phyloP scores from a whole-genome alignment of 2,797 vertebrate genomes.

The Sphenopsis melanotis region DNA sequence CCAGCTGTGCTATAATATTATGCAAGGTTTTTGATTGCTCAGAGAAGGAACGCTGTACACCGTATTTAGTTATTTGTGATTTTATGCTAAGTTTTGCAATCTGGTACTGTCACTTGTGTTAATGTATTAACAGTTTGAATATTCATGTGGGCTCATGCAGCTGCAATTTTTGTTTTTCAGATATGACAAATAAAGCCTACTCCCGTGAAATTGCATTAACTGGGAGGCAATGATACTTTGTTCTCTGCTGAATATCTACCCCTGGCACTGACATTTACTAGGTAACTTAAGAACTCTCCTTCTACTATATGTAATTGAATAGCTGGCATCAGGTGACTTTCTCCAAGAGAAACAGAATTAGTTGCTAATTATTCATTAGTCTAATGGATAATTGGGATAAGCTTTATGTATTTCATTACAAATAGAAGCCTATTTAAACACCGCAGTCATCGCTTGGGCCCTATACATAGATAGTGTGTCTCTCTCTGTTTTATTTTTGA shows the following conservation, averaged over 20 bases:
- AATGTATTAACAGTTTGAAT: conserved; percentile 32
- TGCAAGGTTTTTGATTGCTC: conserved; percentile 49
- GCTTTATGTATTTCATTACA: neutral
- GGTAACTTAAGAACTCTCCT: neutral
- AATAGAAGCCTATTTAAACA: neutral
- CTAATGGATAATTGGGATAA: neutral
- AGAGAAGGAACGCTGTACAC: neutral
- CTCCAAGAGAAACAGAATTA: neutral
- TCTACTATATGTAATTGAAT: neutral
- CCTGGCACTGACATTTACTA: neutral
- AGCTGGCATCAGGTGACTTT: neutral
- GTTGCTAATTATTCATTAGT: neutral
- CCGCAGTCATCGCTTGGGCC: neutral
- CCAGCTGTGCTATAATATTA: conserved; percentile 60
- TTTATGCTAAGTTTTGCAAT: conserved; percentile 55
- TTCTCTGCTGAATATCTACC: neutral
- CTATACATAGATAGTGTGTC: neutral
- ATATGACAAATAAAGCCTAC: neutral
- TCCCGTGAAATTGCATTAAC: neutral
- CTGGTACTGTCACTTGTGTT: conserved; percentile 31
- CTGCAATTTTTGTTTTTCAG: neutral
- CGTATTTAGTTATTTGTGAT: conserved; percentile 51
- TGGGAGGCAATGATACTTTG: neutral
- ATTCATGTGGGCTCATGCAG: conserved; percentile 1
- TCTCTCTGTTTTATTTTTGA: neutral